phyloP scores from a whole-genome alignment of 2,888 invertebrate species.

The Hydrotaea diabolus region DNA sequence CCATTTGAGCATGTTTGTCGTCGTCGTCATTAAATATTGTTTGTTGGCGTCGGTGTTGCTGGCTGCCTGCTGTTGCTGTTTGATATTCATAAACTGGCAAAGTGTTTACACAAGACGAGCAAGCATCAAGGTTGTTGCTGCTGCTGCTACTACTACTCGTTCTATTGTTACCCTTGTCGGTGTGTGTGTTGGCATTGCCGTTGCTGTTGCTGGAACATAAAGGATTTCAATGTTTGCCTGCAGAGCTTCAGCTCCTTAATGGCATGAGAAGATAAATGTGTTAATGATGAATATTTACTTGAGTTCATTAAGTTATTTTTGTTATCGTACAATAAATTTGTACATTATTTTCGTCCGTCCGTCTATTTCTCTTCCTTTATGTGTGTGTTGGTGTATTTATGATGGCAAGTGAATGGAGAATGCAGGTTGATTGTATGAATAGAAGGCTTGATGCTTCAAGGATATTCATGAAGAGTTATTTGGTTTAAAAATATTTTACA shows the following conservation, averaged over 20 bases:
- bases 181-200: conserved; percentile 37
- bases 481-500: not conserved
- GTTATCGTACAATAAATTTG: conserved; percentile 49
- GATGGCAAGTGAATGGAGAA: not conserved
- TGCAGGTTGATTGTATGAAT: not conserved
- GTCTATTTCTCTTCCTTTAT: not conserved
- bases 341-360: conserved; percentile 3
- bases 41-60: conserved; percentile 41
- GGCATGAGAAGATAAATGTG: conserved; percentile 61
- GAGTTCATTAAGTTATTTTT: conserved; percentile 59
- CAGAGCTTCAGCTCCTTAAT: conserved; percentile 19
- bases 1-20: conserved; percentile 26
- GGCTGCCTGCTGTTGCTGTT: conserved; percentile 43
- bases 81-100: conserved; percentile 29
- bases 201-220: conserved; percentile 40
- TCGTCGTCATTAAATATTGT: conserved; percentile 19
- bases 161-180: not conserved
- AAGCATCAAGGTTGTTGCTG: conserved; percentile 27
- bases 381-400: not conserved
- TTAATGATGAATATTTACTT: conserved; percentile 64
- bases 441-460: not conserved
- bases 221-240: conserved; percentile 1
- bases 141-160: conserved; percentile 25
- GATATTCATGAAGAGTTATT: not conserved
- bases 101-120: conserved; percentile 33